Percentiles rank a stretch among this genome's conserved stretches.
Conservation (phyloP, 2,888 invertebrate genomes). For the Drosophila rellima region DNA sequence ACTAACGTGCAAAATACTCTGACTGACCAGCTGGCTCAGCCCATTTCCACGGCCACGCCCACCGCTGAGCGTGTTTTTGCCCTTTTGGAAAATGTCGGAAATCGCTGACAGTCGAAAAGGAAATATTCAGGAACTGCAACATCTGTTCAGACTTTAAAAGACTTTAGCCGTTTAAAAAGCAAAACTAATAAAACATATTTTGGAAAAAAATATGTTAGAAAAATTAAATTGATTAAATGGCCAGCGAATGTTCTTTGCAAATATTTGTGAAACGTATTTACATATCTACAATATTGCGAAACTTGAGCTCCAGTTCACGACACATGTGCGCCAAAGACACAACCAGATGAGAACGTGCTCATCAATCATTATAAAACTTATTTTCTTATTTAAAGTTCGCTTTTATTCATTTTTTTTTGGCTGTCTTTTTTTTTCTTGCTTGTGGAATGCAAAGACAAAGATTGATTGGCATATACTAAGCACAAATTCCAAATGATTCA, state of each 20-base stretch:
- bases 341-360: conserved; percentile 44
- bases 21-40: conserved; percentile 12
- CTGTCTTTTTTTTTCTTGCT: conserved; percentile 6
- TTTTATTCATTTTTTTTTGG: conserved; percentile 1
- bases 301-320: conserved; percentile 49
- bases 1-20: conserved; percentile 53
- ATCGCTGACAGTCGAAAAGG: conserved; percentile 15
- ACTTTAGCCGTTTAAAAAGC: conserved; percentile 8
- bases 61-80: background rate
- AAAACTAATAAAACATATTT: conserved; percentile 4
- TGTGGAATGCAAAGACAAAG: conserved; percentile 62
- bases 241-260: conserved; percentile 26
- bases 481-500: conserved; percentile 7
- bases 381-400: conserved; percentile 64
- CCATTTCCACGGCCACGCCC: conserved; percentile 10
- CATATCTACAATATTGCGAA: conserved; percentile 30
- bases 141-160: conserved; percentile 17
- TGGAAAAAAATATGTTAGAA: conserved; percentile 10
- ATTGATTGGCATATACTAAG: conserved; percentile 71
- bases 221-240: conserved; percentile 25
- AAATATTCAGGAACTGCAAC: conserved; percentile 12
- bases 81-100: conserved; percentile 4
- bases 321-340: conserved; percentile 46
- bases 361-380: conserved; percentile 74
- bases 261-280: conserved; percentile 40